Percentiles rank a stretch among this genome's conserved stretches.
Conservation (phyloP, 2,888 invertebrate species). For the Hofmannophila pseudospretella region DNA sequence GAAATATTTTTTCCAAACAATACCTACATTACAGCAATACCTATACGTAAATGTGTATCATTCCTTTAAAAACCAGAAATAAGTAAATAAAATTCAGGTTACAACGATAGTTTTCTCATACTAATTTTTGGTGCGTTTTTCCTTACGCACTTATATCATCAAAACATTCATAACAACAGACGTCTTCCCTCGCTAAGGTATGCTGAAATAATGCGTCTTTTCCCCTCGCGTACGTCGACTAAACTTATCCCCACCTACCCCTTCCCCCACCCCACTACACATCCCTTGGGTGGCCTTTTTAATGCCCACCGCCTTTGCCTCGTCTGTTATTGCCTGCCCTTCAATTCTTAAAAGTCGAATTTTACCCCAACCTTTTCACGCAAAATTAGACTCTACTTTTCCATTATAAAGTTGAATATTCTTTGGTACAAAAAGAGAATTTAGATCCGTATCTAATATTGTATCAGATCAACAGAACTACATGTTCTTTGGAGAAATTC, state of each 20-base stretch:
- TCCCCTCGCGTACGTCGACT: slow-evolving; percentile 32
- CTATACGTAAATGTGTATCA: no score
- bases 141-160: no score
- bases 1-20: no score
- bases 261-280: slow-evolving; percentile 22
- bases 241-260: slow-evolving; percentile 35
- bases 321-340: slow-evolving; percentile 37
- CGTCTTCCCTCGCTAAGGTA: slow-evolving; percentile 29
- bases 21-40: no score
- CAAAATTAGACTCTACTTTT: slow-evolving; percentile 1
- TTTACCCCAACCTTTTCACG: slow-evolving; percentile 23
- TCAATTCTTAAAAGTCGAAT: slow-evolving; percentile 52
- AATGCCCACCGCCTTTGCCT: slow-evolving; percentile 50
- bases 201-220: slow-evolving; percentile 47
- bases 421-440: slow-evolving; percentile 23
- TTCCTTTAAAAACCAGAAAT: no score
- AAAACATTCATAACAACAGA: slow-evolving; percentile 13
- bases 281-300: slow-evolving; percentile 50
- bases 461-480: slow-evolving; percentile 47
- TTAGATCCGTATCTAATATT: slow-evolving; percentile 59
- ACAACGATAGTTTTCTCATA: no score
- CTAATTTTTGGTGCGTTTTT: no score
- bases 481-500: slow-evolving; percentile 60
- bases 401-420: slow-evolving; percentile 24
- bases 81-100: no score